Evolutionary conservation across 2,113 vertebrate species (phyloP), one percentile per base, ranked within the genome.

Genomic region (Osmerus mordax): DNA sequence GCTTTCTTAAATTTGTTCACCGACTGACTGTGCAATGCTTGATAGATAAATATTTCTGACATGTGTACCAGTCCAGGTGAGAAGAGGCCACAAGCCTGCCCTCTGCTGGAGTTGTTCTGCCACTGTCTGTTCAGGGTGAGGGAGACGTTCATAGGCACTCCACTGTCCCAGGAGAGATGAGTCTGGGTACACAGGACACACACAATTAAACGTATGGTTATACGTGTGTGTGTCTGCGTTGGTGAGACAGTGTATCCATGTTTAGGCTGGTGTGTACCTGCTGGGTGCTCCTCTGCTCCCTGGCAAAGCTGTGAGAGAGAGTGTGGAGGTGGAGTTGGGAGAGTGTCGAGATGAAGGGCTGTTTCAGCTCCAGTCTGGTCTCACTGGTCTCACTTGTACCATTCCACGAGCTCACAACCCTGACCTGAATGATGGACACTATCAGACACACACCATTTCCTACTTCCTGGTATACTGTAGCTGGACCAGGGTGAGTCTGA

Each of bases 291-390:
- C 74, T 84, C 9, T 73, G 71, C 9, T 81, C 85, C 52, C 68
- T 85, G 58, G 47, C 64, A 1, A 73, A 76, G 32, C 29, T 78
- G 64, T 90, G 84, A 1, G 91, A 86, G 19, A 91, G 67, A 0
- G 76, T 83, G 60, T 78, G 84, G 21, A 95, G 63, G 15, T 91
- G 90, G 2, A 94, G 21, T 11, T 85, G 90, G 7, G 75, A 81
- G 74, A 94, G 76, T 0, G 84, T 70, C 14, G 88, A 84, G 52
- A 85, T 89, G 76, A 94, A 93, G 0, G 92, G 92, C 59, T 95
- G 93, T 3, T 75, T 80, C 59, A 93, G 32, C n/a, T 85, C 76
- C 63, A 90, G 70, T 66, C n/a, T 81, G 71, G 87, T 91, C 54
- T 84, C 87, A 1, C 65, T 81, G 0, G 19, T 28, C 13, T 86